Conservation (phyloP, 64 coral and sea anemone genomes). For the Astreopora myriophthalma region DNA sequence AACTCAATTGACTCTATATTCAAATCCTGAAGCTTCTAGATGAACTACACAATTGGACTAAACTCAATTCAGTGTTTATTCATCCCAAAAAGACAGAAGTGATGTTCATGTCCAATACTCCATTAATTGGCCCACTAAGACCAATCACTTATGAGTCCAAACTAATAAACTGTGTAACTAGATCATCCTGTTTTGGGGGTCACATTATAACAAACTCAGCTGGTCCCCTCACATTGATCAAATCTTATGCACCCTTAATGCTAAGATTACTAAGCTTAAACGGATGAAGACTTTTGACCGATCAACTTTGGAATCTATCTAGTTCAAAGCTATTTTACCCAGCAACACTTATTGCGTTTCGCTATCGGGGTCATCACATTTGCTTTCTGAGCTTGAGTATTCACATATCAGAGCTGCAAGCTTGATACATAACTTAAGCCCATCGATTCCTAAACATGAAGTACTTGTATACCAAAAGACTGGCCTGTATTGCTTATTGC, state of each 20-base stretch:
- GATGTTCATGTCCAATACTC: not conserved
- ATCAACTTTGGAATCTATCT: conserved; percentile 35
- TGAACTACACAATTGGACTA: not conserved
- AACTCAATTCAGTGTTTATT: not conserved
- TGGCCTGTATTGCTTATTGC: conserved; percentile 29
- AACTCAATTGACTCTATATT: conserved; percentile 12
- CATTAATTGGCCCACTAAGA: not conserved
- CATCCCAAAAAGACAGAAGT: not conserved
- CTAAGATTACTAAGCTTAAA: too few relatives aligned
- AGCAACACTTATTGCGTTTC: conserved; percentile 14
- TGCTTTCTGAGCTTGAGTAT: not conserved
- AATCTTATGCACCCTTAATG: not conserved
- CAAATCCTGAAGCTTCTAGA: conserved; percentile 10
- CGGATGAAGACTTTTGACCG: not conserved
- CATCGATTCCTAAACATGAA: conserved; percentile 12
- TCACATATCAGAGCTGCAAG: conserved; percentile 20
- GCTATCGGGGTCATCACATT: not conserved
- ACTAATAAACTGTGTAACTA: not conserved
- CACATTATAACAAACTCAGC: conserved; percentile 13
- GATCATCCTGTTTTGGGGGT: conserved; percentile 1
- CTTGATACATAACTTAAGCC: conserved; percentile 32
- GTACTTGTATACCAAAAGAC: conserved; percentile 22
- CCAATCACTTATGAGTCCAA: not conserved
- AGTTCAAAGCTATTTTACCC: conserved; percentile 11
- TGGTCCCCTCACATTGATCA: conserved; percentile 3